phyloP scores from a whole-genome alignment of 1,140 invertebrate species.

The Physella acuta region DNA sequence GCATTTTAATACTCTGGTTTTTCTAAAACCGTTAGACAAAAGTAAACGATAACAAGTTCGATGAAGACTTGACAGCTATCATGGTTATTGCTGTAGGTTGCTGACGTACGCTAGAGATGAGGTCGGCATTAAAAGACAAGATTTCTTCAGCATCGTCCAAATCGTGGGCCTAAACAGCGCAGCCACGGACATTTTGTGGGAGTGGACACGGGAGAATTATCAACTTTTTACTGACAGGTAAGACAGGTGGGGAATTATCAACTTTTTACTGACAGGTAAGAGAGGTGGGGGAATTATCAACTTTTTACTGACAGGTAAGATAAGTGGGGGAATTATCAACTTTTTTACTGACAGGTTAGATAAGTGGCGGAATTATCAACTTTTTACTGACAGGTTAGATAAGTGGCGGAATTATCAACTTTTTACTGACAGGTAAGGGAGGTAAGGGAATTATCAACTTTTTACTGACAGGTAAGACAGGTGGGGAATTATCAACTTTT shows the following conservation, averaged over 20 bases:
- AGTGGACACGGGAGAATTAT: conserved; percentile 68
- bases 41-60: not conserved
- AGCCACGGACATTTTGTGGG: conserved; percentile 77
- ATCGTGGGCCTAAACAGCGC: conserved; percentile 73
- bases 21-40: not conserved
- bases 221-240: conserved; percentile 59
- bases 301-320: not conserved
- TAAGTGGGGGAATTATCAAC: not conserved
- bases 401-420: not conserved
- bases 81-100: conserved; percentile 63
- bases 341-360: not conserved
- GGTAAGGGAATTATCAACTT: too few species aligned
- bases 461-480: too few species aligned
- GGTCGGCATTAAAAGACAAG: conserved; percentile 75
- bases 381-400: not conserved
- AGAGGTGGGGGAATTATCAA: too few species aligned
- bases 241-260: not conserved
- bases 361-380: not conserved
- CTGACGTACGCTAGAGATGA: conserved; percentile 74
- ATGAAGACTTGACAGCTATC: not conserved
- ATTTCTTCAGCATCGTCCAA: conserved; percentile 75
- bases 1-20: not conserved
- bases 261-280: too few species aligned
- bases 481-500: conserved; percentile 48
- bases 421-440: too few species aligned